Percentiles rank a stretch among this genome's conserved stretches.
Evolutionary conservation across 2,113 vertebrate genomes (phyloP).

Genomic region (Calidris pugnax): DNA sequence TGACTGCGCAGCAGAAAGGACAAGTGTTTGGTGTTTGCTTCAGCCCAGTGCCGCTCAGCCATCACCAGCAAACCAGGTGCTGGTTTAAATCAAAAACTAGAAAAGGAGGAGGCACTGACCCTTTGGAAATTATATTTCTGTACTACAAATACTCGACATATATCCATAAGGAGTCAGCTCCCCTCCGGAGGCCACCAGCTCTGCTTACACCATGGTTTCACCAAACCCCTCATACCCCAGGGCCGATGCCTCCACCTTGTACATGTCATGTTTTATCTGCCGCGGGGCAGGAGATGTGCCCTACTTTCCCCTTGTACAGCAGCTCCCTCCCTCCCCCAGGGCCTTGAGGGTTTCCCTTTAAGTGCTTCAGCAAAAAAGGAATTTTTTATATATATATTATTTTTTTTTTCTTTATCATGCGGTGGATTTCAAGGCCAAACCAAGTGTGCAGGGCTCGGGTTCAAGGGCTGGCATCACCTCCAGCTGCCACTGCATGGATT

Average conservation of each 20-base stretch:
- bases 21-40: not conserved
- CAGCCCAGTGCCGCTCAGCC: not conserved
- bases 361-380: not conserved
- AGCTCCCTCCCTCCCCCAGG: not conserved
- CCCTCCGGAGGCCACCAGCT: not conserved
- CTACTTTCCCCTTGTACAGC: not conserved
- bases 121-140: not conserved
- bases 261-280: not conserved
- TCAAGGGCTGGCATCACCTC: not conserved
- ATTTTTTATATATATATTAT: not conserved
- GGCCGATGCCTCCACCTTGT: not conserved
- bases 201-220: not conserved
- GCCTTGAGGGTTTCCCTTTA: not conserved
- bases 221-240: not conserved
- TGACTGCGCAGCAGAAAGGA: not conserved
- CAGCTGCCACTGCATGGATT: not conserved
- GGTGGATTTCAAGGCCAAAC: not conserved
- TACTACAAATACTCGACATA: not conserved
- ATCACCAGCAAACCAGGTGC: not conserved
- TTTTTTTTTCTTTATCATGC: no score
- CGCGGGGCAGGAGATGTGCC: not conserved
- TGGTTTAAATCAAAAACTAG: not conserved
- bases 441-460: no score
- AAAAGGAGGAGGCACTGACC: not conserved
- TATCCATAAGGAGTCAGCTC: not conserved